phyloP scores from a whole-genome alignment of 2,113 vertebrate genomes.

The Dasypus novemcinctus region DNA sequence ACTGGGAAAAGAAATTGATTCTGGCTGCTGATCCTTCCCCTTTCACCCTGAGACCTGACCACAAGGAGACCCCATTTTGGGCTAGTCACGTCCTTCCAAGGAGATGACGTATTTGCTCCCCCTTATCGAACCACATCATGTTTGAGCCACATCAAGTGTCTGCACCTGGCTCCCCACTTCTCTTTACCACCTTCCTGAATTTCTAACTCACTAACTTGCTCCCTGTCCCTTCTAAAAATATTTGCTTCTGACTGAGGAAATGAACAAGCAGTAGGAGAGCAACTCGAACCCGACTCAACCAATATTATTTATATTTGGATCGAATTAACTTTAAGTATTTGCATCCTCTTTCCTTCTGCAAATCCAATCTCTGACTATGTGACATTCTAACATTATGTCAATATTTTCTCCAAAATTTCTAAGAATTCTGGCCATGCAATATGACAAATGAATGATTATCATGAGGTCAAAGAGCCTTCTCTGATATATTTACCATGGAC shows the following conservation, averaged over 20 bases:
- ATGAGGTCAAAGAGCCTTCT: not conserved
- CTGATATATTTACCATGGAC: not conserved
- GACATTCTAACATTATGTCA: not conserved
- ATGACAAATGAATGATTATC: not conserved
- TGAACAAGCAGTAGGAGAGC: not conserved
- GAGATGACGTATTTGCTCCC: accelerated
- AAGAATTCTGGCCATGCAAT: not conserved
- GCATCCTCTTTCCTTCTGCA: not conserved
- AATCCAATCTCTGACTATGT: not conserved
- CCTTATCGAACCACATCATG: too few relatives aligned
- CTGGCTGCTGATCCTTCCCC: too few relatives aligned
- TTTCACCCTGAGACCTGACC: not conserved
- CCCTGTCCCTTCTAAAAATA: not conserved
- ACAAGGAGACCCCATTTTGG: not conserved
- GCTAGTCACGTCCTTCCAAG: not conserved
- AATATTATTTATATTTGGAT: not conserved
- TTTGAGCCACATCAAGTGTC: not conserved
- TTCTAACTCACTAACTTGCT: not conserved
- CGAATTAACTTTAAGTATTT: not conserved
- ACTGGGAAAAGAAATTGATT: accelerated
- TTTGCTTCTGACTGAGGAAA: not conserved
- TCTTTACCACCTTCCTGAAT: not conserved
- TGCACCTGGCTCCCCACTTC: not conserved
- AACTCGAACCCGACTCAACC: not conserved
- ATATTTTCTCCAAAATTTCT: not conserved